Base-by-base conservation (phyloP, 2,797 vertebrate genomes). In the Onychomys arenicola region DNA sequence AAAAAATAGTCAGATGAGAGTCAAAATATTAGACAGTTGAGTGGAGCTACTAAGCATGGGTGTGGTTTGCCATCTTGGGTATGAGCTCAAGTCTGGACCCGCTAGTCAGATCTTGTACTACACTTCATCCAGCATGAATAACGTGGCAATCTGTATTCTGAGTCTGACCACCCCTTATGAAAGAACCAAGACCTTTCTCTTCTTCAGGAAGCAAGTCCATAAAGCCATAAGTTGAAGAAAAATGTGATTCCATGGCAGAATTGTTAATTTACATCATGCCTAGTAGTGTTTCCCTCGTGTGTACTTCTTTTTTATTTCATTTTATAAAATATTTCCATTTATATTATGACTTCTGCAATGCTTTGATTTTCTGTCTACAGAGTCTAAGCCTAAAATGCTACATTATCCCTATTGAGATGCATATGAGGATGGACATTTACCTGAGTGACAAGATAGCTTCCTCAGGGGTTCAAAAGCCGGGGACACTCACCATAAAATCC, bases 131-230 rank as follows among this genome's bases (percentile, higher is more conserved):
- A 88, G 67, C 5, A 6, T 27, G 37, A 88, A 23, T 1, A 46
- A 76, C 67, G n/a, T 32, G 37, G 55, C 52, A 43, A 19, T 57
- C 12, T 29, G 6, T 40, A 89, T 46, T 93, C 63, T 69, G 75
- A 93, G 67, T 73, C 73, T 75, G 67, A 75, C n/a, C 40, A 78
- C 75, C 34, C 29, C 69, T 90, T 90, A 49, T 29, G 82, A 95
- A 86, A n/a, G 52, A 78, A 14, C 11, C 63, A 27, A 46, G 6
- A 43, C 23, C 32, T 25, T 57, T 76, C 65, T 87, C 34, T 82
- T 88, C 59, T 88, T 77, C 52, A 34, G 29, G 61, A 69, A 85
- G 63, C n/a, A 94, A 27, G n/a, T 59, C 34, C 7, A 17, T 43
- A 85, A 81, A 67, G 17, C 77, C 78, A 12, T 29, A 16, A 37